A percentile compares a stretch with the other conserved stretches of the same genome.
Evolutionary conservation across 1,140 invertebrate genomes (phyloP).

Genomic region (Drosophila grimshawi): DNA sequence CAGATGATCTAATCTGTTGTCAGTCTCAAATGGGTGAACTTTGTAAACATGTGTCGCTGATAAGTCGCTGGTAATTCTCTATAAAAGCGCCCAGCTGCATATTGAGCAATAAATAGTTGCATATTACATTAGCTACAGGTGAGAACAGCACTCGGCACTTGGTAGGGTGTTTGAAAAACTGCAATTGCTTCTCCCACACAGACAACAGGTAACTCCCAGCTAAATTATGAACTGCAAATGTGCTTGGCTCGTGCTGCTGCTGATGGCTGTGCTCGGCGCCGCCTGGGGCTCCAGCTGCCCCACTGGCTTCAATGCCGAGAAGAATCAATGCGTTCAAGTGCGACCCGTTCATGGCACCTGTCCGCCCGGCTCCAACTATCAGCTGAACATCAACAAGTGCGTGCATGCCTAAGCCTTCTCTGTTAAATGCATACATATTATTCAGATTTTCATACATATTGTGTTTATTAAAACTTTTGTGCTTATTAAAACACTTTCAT

Average conservation of each 20-base stretch:
- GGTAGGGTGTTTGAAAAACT: neutral
- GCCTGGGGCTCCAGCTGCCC: conserved; percentile 65
- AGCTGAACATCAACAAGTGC: conserved; percentile 70
- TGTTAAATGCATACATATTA: neutral
- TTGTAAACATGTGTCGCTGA: conserved; percentile 30
- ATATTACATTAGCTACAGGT: conserved; percentile 44
- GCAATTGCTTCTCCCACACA: neutral
- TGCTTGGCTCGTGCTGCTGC: conserved; percentile 62
- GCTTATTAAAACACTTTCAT: neutral
- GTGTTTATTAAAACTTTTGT: conserved; percentile 8
- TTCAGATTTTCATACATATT: neutral
- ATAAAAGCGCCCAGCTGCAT: conserved; percentile 39
- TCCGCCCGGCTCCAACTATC: conserved; percentile 61
- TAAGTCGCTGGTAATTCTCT: conserved; percentile 30
- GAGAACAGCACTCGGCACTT: conserved; percentile 2
- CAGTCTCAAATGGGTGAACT: conserved; percentile 30
- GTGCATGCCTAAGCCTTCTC: conserved; percentile 48
- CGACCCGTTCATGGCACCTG: conserved; percentile 74
- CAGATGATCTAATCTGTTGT: neutral
- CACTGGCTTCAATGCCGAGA: conserved; percentile 55
- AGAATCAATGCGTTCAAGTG: conserved; percentile 53
- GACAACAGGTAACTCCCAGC: neutral
- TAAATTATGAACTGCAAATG: conserved; percentile 50
- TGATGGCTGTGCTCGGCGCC: conserved; percentile 57
- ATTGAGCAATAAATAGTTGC: conserved; percentile 45